Base-by-base conservation (phyloP, 1,140 invertebrate species). In the Drosophila jambulina region DNA sequence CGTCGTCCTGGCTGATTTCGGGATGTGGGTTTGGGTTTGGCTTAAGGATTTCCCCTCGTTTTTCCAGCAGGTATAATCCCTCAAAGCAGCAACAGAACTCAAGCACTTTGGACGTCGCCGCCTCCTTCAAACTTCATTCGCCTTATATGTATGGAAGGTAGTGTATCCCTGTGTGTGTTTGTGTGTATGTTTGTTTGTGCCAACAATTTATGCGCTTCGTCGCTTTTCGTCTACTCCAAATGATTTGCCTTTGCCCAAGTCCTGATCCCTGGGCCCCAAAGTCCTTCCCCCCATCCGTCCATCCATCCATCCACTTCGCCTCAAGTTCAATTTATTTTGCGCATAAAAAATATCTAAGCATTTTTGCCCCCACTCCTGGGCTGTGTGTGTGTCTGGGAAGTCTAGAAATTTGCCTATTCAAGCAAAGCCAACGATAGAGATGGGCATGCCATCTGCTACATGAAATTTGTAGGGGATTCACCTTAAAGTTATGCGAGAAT, bases 191-290 rank as follows among this genome's bases (percentile, higher is more conserved):
- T 17, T 38, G 53, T 56, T 56, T 56, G 65, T 51, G 80, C 58
- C 75, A 58, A 79, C 81, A 90, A 90, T 90, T 91, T 90, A 90
- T 90, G 81, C 85, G 84, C 85, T 74, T 90, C 84, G 85, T 82
- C 84, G 84, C 84, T 84, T 88, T 75, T 78, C 81, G 85, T 87
- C 84, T 88, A 87, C 84, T 74, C 68, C 71, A 83, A 83, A 76
- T 86, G 78, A 81, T 86, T 82, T 86, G 82, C 69, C 70, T 78
- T 79, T 60, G 67, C 38, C 60, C 61, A 62, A 43, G 40, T 46
- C 36, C 48, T 53, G 27, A 40, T 46, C 54, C 64, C 59, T 23
- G n/a, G 53, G 34, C 34, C 53, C 59, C 32, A 40, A 54, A 25
- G 43, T 29, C 32, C 54, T 1, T 15, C 45, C 32, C 51, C 29